Evolutionary conservation across 1,140 invertebrate species (phyloP), one percentile per base, ranked within the genome.

Genomic region (Drosophila kohkoa): DNA sequence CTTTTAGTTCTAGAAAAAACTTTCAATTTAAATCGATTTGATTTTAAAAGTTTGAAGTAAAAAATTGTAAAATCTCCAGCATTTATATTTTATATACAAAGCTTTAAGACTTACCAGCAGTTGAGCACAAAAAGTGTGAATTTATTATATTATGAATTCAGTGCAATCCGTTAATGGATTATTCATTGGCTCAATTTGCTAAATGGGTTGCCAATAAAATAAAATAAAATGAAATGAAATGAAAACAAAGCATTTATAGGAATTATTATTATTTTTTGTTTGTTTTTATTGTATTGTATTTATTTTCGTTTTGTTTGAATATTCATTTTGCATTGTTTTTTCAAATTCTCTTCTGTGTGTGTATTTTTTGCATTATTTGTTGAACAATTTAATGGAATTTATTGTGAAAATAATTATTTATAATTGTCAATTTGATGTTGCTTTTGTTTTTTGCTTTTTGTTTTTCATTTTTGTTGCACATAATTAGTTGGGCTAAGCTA

Each of bases 401-500:
- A 32, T 48, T 81, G 59, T 66, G 82, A 71, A 79, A 76, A 82
- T 79, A 70, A 86, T 77, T 64, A 73, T 63, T 79, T 66, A 54
- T 35, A 43, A 52, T 75, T 59, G 30, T 81, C 46, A 30, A 55
- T 28, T 77, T 73, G n/a, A 60, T 58, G 75, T 83, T 80, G 63
- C 77, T 60, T 64, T 64, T 41, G 46, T 59, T 59, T 52, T 52
- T 1, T 32, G 30, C 13, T 35, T 51, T 41, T 66, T 57, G 25
- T 25, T 49, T 48, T 73, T 25, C 3, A 75, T 77, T 54, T 65
- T 58, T 63, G 75, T 83, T 83, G 63, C 85, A 78, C 77, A 64
- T 77, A 88, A 88, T 88, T 88, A 83, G 80, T 88, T 79, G 59
- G 45, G 68, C 71, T 85, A 85, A 55, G 87, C 85, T 88, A 88